Conservation (phyloP, 2,888 invertebrate species). For the Tuta absoluta region DNA sequence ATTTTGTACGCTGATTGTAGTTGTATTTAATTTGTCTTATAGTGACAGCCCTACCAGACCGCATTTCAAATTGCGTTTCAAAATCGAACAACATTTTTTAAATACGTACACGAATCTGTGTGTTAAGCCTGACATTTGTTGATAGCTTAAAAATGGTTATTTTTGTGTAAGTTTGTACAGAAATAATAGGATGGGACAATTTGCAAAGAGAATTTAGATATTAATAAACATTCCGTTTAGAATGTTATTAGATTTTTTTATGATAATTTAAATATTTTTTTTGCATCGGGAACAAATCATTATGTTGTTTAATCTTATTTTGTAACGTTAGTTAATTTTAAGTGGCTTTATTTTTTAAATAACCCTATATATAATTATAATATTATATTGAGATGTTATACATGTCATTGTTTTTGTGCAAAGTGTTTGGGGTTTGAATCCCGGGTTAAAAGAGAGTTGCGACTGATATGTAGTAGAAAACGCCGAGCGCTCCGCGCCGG, state of each 20-base stretch:
- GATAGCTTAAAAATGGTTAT: conserved; percentile 75
- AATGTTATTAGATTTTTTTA: conserved; percentile 79
- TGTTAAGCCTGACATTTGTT: conserved; percentile 76
- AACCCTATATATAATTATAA: conserved; percentile 69
- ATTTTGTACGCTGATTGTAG: conserved; percentile 56
- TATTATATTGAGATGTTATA: conserved; percentile 80
- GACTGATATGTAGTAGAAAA: conserved; percentile 77
- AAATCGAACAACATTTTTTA: conserved; percentile 66
- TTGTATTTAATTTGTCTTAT: conserved; percentile 51
- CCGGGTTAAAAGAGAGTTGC: conserved; percentile 73
- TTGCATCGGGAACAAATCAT: conserved; percentile 80
- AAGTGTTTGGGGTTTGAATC: conserved; percentile 71
- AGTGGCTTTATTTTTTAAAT: conserved; percentile 77
- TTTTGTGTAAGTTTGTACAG: conserved; percentile 79
- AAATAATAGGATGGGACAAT: conserved; percentile 79
- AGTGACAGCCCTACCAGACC: conserved; percentile 72
- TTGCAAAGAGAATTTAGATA: conserved; percentile 81
- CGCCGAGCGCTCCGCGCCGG: conserved; percentile 60
- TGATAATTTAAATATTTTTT: conserved; percentile 67
- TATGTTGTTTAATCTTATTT: conserved; percentile 81
- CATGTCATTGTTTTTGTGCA: conserved; percentile 78
- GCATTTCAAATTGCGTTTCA: conserved; percentile 64
- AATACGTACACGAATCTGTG: conserved; percentile 70
- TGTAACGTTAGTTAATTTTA: conserved; percentile 80
- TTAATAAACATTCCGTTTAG: conserved; percentile 80